Conservation (phyloP, 2,113 vertebrate genomes). For the Vombatus ursinus region DNA sequence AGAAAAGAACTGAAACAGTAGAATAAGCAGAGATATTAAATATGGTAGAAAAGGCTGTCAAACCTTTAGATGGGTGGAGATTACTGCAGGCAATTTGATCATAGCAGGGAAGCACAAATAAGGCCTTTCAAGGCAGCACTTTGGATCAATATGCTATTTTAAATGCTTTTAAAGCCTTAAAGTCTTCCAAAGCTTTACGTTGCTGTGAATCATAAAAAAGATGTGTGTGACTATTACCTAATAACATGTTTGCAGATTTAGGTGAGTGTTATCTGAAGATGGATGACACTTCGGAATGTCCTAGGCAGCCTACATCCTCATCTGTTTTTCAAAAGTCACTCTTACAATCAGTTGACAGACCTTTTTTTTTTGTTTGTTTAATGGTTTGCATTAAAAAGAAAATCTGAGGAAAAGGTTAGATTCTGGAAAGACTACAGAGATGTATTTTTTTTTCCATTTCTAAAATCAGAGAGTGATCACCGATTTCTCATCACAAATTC, state of each 20-base stretch:
- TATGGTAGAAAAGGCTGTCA: slow-evolving; percentile 58
- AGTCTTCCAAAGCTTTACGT: slow-evolving; percentile 61
- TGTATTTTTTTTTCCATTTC: not conserved
- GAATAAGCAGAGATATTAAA: slow-evolving; percentile 62
- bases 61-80: slow-evolving; percentile 48
- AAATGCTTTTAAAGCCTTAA: slow-evolving; percentile 60
- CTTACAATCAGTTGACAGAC: slow-evolving; percentile 20
- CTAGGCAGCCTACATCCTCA: slow-evolving; percentile 18
- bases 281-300: slow-evolving; percentile 48
- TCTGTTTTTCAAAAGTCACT: slow-evolving; percentile 37
- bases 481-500: slow-evolving; percentile 23
- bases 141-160: slow-evolving; percentile 64
- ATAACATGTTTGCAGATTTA: slow-evolving; percentile 28
- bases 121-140: slow-evolving; percentile 2
- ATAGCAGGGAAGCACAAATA: slow-evolving; percentile 62
- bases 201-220: slow-evolving; percentile 62
- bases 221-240: slow-evolving; percentile 44
- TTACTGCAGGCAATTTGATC: slow-evolving; percentile 52
- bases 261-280: slow-evolving; percentile 44
- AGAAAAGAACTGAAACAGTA: slow-evolving; percentile 61
- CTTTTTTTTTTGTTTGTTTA: not conserved
- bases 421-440: not conserved
- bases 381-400: slow-evolving; percentile 44
- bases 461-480: slow-evolving; percentile 12
- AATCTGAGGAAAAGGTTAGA: not conserved